Conservation (phyloP, 1,140 invertebrate genomes). For the Rhagoletis zephyria region DNA sequence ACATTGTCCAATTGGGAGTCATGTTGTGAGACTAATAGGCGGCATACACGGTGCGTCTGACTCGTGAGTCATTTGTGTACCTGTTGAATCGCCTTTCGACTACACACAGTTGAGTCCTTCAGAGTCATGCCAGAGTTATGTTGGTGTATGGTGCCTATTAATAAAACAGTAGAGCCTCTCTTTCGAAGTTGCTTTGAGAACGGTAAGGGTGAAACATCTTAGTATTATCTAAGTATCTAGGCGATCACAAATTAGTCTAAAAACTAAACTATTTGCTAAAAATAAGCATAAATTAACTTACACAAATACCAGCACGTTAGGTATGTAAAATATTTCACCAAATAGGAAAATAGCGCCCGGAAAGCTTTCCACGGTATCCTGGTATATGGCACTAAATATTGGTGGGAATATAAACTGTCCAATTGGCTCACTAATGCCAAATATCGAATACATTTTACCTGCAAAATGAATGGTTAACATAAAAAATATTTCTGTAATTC, state of each 20-base stretch:
- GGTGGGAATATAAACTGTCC: conserved; percentile 69
- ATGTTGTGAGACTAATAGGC: no score
- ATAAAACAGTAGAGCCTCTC: no score
- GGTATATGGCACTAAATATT: conserved; percentile 67
- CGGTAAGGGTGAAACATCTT: no score
- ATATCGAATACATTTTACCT: conserved; percentile 72
- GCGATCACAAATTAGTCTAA: not conserved
- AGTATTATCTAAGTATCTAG: no score
- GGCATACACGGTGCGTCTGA: no score
- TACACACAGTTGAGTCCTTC: no score
- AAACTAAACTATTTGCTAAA: not conserved
- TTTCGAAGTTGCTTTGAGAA: no score
- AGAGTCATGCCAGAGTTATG: no score
- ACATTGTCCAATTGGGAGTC: no score
- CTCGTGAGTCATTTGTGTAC: no score
- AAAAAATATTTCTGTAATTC: not conserved
- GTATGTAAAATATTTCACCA: conserved; percentile 68
- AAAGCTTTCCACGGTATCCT: conserved; percentile 66
- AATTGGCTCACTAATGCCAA: conserved; percentile 70
- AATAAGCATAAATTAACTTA: conserved; percentile 60
- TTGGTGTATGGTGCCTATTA: no score
- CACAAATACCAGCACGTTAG: conserved; percentile 71
- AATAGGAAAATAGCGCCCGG: conserved; percentile 70
- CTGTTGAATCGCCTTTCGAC: no score
- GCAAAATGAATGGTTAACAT: not conserved